Percentiles rank a stretch among this genome's conserved stretches.
Conservation (phyloP, 2,797 vertebrate species). For the Spheniscus humboldti region DNA sequence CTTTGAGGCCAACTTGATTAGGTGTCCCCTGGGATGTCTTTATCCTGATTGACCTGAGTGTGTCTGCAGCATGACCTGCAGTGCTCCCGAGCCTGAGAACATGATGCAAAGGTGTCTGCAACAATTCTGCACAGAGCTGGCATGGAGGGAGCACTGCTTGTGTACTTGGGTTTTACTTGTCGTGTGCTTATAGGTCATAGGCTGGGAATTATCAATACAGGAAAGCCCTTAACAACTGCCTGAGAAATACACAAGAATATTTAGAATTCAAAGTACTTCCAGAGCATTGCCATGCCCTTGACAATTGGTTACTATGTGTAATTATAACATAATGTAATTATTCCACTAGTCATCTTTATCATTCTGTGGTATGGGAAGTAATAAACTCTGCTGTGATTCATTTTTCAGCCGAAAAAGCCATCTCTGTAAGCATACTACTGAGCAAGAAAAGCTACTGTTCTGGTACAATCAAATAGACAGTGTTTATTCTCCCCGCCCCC, state of each 20-base stretch:
- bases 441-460: neutral
- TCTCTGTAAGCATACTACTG: neutral
- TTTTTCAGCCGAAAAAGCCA: neutral
- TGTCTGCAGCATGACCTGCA: neutral
- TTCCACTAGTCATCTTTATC: neutral
- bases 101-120: neutral
- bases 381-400: neutral
- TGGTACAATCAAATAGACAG: neutral
- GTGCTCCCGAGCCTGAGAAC: neutral
- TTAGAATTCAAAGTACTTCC: neutral
- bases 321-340: neutral
- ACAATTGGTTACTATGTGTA: neutral
- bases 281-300: neutral
- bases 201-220: neutral
- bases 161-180: neutral
- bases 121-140: neutral
- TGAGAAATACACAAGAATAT: neutral
- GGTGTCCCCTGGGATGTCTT: neutral
- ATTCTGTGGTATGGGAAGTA: neutral
- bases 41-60: neutral
- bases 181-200: accelerated
- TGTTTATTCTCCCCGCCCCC: neutral
- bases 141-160: neutral
- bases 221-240: neutral
- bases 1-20: neutral